Evolutionary conservation across 2,888 invertebrate species (phyloP).

Genomic region (Morpho achilles): DNA sequence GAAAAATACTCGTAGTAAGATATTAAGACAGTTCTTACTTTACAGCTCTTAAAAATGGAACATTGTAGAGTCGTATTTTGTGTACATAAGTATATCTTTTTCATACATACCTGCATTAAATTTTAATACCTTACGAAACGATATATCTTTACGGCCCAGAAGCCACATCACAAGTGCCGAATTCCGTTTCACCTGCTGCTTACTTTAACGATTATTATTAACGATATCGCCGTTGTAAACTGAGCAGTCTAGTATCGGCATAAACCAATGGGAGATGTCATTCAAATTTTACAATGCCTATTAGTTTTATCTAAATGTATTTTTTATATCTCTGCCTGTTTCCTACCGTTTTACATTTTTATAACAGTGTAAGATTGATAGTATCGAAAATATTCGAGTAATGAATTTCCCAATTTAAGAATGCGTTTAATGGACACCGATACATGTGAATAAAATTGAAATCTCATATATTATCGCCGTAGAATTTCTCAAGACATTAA

Average conservation of each 20-base stretch:
- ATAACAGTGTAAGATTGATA: conserved; percentile 41
- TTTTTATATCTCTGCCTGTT: conserved; percentile 51
- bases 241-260: conserved; percentile 36
- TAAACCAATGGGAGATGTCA: conserved; percentile 42
- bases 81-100: too few relatives aligned
- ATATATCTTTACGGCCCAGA: conserved; percentile 12
- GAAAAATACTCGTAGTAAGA: too few relatives aligned
- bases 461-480: conserved; percentile 11
- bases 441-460: conserved; percentile 15
- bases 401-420: conserved; percentile 40
- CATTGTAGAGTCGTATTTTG: too few relatives aligned
- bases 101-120: too few relatives aligned
- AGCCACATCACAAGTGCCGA: conserved; percentile 21
- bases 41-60: too few relatives aligned
- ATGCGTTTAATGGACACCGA: conserved; percentile 38
- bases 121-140: neutral
- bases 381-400: conserved; percentile 35
- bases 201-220: conserved; percentile 37
- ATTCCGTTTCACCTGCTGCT: conserved; percentile 32
- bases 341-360: conserved; percentile 60
- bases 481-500: conserved; percentile 8
- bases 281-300: conserved; percentile 52
- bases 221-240: conserved; percentile 41
- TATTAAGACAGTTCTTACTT: too few relatives aligned
- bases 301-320: conserved; percentile 59